A percentile compares a stretch with the other conserved stretches of the same genome.
Evolutionary conservation across 2,113 vertebrate species (phyloP).

Genomic region (Chascanopsetta lugubris): DNA sequence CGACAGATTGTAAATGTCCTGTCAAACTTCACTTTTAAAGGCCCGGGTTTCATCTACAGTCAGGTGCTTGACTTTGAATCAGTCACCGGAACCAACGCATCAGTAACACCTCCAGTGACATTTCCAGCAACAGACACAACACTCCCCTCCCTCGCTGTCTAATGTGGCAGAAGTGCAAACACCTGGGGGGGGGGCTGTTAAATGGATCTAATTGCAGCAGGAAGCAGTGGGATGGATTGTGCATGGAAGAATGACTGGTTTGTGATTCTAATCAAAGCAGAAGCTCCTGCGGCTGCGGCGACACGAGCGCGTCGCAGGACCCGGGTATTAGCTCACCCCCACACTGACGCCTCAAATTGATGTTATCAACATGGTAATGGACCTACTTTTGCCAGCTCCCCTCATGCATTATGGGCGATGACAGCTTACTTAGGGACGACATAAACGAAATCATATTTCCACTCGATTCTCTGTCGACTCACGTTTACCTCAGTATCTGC

Average conservation of each 20-base stretch:
- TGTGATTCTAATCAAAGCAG: constrained; percentile 69
- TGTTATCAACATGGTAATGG: constrained; percentile 73
- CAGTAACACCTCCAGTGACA: constrained; percentile 18
- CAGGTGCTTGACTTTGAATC: constrained; percentile 8
- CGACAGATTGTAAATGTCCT: background rate
- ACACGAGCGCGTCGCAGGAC: constrained; percentile 33
- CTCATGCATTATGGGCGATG: constrained; percentile 61
- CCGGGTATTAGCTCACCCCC: constrained; percentile 55
- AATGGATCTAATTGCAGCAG: constrained; percentile 43
- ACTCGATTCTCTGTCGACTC: constrained; percentile 61
- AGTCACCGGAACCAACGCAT: background rate
- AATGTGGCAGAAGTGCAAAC: constrained; percentile 21
- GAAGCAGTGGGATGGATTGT: constrained; percentile 29
- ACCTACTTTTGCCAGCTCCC: constrained; percentile 64
- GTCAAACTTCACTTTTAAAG: background rate
- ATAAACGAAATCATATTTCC: constrained; percentile 74
- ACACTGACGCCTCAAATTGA: constrained; percentile 70
- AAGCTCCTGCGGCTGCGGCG: constrained; percentile 50
- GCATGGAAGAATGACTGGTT: constrained; percentile 40
- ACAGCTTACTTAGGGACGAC: constrained; percentile 73
- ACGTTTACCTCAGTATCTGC: constrained; percentile 50
- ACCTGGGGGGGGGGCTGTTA: constrained; percentile 12
- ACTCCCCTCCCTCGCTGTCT: constrained; percentile 2
- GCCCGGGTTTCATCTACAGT: background rate
- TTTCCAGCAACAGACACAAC: constrained; percentile 10